Percentiles rank a stretch among this genome's conserved stretches.
phyloP scores from a whole-genome alignment of 1,140 invertebrate genomes.

The Idris sp. region DNA sequence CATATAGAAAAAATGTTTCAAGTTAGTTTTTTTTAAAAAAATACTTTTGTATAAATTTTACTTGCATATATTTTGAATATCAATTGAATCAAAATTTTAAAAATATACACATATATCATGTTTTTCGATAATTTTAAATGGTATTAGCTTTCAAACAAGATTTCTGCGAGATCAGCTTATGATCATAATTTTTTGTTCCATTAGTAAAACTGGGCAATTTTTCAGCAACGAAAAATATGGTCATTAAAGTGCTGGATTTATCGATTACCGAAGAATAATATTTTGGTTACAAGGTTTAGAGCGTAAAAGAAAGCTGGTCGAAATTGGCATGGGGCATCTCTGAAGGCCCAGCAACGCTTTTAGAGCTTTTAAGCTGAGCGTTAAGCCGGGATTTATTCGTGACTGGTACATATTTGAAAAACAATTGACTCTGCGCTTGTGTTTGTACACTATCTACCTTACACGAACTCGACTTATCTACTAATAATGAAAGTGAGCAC shows the following conservation, averaged over 20 bases:
- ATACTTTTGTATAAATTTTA: too few species aligned
- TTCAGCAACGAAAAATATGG: constrained; percentile 6
- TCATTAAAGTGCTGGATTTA: constrained; percentile 16
- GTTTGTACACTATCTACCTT: constrained; percentile 57
- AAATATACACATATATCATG: too few species aligned
- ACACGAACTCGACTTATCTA: constrained; percentile 50
- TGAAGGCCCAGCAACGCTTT: constrained; percentile 62
- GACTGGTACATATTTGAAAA: constrained; percentile 71
- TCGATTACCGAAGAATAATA: constrained; percentile 54
- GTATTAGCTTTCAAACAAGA: too few species aligned
- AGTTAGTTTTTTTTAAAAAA: too few species aligned
- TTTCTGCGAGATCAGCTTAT: too few species aligned
- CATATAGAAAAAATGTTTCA: too few species aligned
- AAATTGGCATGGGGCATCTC: constrained; percentile 55
- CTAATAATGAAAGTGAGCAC: constrained; percentile 55
- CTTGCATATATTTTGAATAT: too few species aligned
- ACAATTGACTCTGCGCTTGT: constrained; percentile 67
- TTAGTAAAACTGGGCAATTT: too few species aligned
- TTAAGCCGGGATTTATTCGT: constrained; percentile 73
- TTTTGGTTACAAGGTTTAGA: constrained; percentile 37
- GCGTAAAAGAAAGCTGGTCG: constrained; percentile 41
- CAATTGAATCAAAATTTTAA: too few species aligned
- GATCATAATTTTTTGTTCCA: too few species aligned
- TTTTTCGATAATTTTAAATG: too few species aligned
- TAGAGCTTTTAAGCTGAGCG: constrained; percentile 73